Evolutionary conservation across 1,140 invertebrate genomes (phyloP), one percentile per base, ranked within the genome.

Genomic region (Zaprionus inermis): DNA sequence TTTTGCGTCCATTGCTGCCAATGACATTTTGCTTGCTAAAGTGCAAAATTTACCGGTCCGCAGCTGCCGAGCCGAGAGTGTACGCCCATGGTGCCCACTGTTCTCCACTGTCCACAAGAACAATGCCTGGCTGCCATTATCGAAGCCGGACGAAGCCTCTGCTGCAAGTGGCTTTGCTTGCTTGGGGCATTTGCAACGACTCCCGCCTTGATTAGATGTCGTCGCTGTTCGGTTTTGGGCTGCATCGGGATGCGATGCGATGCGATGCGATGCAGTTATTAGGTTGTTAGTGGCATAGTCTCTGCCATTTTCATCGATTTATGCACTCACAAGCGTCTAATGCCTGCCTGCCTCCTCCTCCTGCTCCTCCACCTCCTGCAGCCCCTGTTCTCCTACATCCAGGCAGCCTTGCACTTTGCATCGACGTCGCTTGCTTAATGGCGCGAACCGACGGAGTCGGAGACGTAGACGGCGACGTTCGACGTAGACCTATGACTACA

Each of bases 1-100:
- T 89, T 89, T 90, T 89, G 85, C 84, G 78, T 84, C 85, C 84
- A 84, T 78, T 78, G 78, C 84, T 89, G 84, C 85, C 84, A 89
- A 89, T 89, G 84, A 89, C 84, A 89, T 89, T 89, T 90, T 78
- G 75, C 85, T 78, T 79, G 84, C 85, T 84, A 90, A 81, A 89
- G 84, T 89, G 84, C 84, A 89, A 89, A 89, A 89, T 89, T 89
- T 89, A 89, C 84, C 84, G 84, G 69, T 86, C 76, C 79, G 74
- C 61, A 72, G 41, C 52, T 66, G 63, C 63, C 44, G 54, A 76
- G 41, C n/a, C 36, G 0, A 38, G 36, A 12, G 9, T 54, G 34
- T 55, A 67, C 72, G 82, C 72, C 72, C 41, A 69, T 52, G 16
- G 65, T 18, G 36, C 22, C 7, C 20, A 11, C 60, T 30, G 58